These are phyloP conservation scores for Phyllotreta cruciferae DNA, from an alignment of 2,888 invertebrate genomes.

Conservation along the genomic window DNA sequence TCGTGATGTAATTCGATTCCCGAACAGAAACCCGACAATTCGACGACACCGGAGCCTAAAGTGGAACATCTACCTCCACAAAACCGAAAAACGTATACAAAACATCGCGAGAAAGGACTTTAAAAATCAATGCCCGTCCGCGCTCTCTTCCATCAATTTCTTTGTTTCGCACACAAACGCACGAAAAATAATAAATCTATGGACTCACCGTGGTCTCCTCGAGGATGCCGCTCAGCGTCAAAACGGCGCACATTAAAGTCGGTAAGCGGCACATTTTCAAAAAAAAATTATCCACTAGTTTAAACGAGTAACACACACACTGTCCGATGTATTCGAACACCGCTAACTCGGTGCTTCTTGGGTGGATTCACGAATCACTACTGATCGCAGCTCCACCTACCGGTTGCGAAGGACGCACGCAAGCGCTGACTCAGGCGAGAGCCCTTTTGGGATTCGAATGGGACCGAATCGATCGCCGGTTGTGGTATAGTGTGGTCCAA, in stretches of 20 bases:
- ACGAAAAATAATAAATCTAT: not conserved
- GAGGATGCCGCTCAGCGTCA: slow-evolving; percentile 67
- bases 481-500: not conserved
- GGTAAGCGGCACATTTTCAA: slow-evolving; percentile 68
- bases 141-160: slow-evolving; percentile 28
- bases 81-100: slow-evolving; percentile 41
- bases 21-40: slow-evolving; percentile 4
- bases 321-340: slow-evolving; percentile 39
- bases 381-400: slow-evolving; percentile 58
- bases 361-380: slow-evolving; percentile 56
- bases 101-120: slow-evolving; percentile 45
- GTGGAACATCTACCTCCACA: slow-evolving; percentile 27
- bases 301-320: slow-evolving; percentile 45
- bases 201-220: slow-evolving; percentile 65
- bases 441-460: slow-evolving; percentile 59
- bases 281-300: slow-evolving; percentile 14
- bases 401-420: slow-evolving; percentile 48
- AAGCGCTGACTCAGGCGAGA: slow-evolving; percentile 69
- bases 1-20: not conserved
- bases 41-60: slow-evolving; percentile 7
- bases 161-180: slow-evolving; percentile 28
- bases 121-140: slow-evolving; percentile 49
- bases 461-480: not conserved
- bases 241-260: slow-evolving; percentile 68
- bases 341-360: slow-evolving; percentile 54